Evolutionary conservation across 1,140 invertebrate genomes (phyloP), one percentile per base, ranked within the genome.

Genomic region (Stratiolaelaps scimitus): DNA sequence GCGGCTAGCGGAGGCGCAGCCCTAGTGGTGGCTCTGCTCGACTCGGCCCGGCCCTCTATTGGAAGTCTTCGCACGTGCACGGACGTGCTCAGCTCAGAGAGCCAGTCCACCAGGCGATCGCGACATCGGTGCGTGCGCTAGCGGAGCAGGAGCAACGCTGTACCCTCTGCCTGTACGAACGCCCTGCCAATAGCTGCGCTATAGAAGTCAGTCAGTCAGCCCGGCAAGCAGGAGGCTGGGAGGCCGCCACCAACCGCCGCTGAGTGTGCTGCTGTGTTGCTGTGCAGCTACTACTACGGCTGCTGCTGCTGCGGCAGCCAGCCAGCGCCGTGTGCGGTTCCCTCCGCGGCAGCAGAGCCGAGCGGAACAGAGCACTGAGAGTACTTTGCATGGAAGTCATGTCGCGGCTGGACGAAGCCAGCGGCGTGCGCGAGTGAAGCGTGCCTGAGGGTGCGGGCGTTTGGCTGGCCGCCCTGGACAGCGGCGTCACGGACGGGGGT

Each of bases 31-130:
- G 26, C 53, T 60, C 53, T 15, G 23, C 53, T 60, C 53, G 26
- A 40, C 15, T 60, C 53, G 53, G 53, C 19, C 26, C 53, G 53
- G 34, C 26, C 53, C 53, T 60, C 53, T 34, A 60, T 60, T 60
- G 53, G 53, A 34, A 60, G 53, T 60, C 53, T 60, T 60, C 53
- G 53, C 53, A 60, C 53, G 53, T 60, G 53, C 53, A 60, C 53
- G 53, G 53, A 60, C 53, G 53, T 60, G 53, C 53, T 34, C 53
- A 60, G 53, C 53, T 60, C 53, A 60, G 53, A 60, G 53, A 60
- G 23, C 53, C 53, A 60, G 53, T 60, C 53, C 17, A 40, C 34
- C 34, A 4, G 34, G 34, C 34, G 53, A 60, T 19, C 53, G 53
- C 26, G 53, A 60, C 53, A 60, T 17, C 53, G 53, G 53, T 60